Conservation (phyloP, 2,797 vertebrate genomes). For the Dendrocincla fuliginosa region DNA sequence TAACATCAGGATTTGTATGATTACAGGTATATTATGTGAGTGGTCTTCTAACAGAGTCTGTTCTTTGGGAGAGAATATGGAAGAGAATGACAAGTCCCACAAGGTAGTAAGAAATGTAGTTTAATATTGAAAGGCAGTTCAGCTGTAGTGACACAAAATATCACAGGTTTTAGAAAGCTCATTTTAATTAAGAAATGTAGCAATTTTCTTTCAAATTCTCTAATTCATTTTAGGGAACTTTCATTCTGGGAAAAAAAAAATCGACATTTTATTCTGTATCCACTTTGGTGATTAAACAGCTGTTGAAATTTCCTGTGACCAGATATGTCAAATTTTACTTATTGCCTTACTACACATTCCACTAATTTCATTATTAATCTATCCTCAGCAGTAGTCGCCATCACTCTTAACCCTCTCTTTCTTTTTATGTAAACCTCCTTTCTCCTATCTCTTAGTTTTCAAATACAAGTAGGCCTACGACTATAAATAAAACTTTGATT, state of each 20-base stretch:
- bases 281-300: not conserved
- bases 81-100: not conserved
- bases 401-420: not conserved
- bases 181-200: not conserved
- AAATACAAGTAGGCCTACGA: not conserved
- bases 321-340: not conserved
- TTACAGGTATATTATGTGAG: not conserved
- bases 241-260: not conserved
- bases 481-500: conserved; percentile 49
- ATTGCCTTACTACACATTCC: not conserved
- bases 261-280: not conserved
- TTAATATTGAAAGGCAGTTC: not conserved
- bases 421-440: not conserved
- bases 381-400: not conserved
- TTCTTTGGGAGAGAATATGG: not conserved
- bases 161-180: not conserved
- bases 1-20: not conserved
- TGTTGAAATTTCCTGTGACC: not conserved
- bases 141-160: not conserved
- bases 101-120: not conserved
- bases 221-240: not conserved
- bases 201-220: not conserved
- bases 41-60: not conserved
- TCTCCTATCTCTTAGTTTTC: not conserved
- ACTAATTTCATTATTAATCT: not conserved